Conservation (phyloP, 2,797 vertebrate species). For the Sebastes vulpes region DNA sequence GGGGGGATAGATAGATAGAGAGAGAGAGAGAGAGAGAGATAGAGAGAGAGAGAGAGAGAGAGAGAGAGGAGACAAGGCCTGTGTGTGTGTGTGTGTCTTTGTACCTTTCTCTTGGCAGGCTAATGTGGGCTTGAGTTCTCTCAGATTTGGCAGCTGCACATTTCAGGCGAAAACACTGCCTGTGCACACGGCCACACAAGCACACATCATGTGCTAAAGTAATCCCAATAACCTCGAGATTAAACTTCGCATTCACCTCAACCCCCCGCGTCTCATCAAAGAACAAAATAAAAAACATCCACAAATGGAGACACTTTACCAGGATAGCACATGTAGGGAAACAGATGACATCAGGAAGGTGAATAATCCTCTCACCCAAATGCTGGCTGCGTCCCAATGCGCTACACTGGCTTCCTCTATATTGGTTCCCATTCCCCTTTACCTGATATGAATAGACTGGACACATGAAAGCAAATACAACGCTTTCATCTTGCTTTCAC, state of each 20-base stretch:
- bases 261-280: constrained; percentile 1
- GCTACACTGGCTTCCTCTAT: constrained; percentile 13
- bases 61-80: constrained; percentile 34
- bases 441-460: constrained; percentile 48
- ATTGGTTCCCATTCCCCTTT: constrained; percentile 12
- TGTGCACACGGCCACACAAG: constrained; percentile 33
- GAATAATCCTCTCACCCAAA: constrained; percentile 32
- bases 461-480: constrained; percentile 55
- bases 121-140: constrained; percentile 79
- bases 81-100: constrained; percentile 47
- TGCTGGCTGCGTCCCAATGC: not conserved
- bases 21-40: constrained; percentile 19
- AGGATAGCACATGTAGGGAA: constrained; percentile 21
- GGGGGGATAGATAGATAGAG: no score
- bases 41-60: constrained; percentile 14
- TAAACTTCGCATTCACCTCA: constrained; percentile 34
- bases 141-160: constrained; percentile 80
- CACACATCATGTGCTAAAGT: constrained; percentile 22
- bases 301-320: constrained; percentile 22
- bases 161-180: constrained; percentile 44
- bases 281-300: not conserved
- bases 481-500: constrained; percentile 50
- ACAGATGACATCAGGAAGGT: constrained; percentile 43
- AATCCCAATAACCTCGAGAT: constrained; percentile 38
- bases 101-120: constrained; percentile 78